Evolutionary conservation across 1,140 invertebrate genomes (phyloP).

Genomic region (Drosophila pachea): DNA sequence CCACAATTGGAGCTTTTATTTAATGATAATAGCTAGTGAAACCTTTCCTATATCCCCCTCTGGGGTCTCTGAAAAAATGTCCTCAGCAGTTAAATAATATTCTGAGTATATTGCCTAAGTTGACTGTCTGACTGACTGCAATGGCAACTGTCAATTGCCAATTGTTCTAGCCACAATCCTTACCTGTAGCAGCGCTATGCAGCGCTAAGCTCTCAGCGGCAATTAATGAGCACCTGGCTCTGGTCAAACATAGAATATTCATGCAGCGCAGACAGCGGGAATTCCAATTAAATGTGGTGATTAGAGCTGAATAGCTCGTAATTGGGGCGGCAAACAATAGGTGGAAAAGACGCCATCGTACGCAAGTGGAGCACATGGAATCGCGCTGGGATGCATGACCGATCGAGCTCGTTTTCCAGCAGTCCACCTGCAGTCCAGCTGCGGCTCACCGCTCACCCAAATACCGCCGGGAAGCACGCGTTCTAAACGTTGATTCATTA

Average conservation of each 20-base stretch:
- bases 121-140: too few relatives aligned
- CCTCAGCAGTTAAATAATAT: too few relatives aligned
- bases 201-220: neutral
- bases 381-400: constrained; percentile 7
- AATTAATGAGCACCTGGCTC: constrained; percentile 27
- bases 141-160: too few relatives aligned
- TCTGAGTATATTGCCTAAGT: too few relatives aligned
- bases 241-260: constrained; percentile 7
- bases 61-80: too few relatives aligned
- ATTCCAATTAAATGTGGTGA: constrained; percentile 35
- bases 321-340: constrained; percentile 22
- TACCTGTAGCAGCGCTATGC: too few relatives aligned
- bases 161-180: too few relatives aligned
- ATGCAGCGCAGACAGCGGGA: neutral
- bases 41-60: too few relatives aligned
- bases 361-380: constrained; percentile 27
- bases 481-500: constrained; percentile 25
- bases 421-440: constrained; percentile 13
- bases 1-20: too few relatives aligned
- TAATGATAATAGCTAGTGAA: too few relatives aligned
- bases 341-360: constrained; percentile 10
- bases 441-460: constrained; percentile 29
- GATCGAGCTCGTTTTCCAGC: constrained; percentile 22
- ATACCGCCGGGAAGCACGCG: constrained; percentile 35
- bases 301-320: constrained; percentile 41